A percentile compares a stretch with the other conserved stretches of the same genome.
Evolutionary conservation across 1,140 invertebrate species (phyloP).

Genomic region (Caerostris extrusa): DNA sequence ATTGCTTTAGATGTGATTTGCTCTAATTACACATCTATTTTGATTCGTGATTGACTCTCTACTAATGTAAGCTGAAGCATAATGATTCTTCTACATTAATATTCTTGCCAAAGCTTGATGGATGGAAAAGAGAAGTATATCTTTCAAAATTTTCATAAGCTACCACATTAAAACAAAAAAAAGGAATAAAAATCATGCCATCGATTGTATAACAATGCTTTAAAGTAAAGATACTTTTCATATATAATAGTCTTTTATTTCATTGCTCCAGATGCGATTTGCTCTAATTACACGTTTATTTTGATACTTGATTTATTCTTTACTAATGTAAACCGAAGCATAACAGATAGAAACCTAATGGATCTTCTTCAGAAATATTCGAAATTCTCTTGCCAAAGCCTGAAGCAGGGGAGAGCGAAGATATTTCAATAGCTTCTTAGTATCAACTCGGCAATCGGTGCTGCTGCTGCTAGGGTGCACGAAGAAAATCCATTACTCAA

Average conservation of each 20-base stretch:
- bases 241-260: background rate
- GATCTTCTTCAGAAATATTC: background rate
- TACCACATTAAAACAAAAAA: too few species aligned
- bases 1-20: too few species aligned
- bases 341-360: background rate
- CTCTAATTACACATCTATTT: too few species aligned
- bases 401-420: background rate
- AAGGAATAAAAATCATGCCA: too few species aligned
- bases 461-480: background rate
- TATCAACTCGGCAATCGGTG: background rate
- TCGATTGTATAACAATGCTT: too few species aligned
- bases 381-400: background rate
- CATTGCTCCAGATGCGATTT: background rate
- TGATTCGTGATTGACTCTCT: too few species aligned
- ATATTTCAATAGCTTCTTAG: slow-evolving; percentile 1
- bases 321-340: background rate
- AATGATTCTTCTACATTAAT: background rate
- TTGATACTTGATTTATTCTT: background rate
- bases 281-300: background rate
- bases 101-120: background rate
- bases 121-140: too few species aligned
- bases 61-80: too few species aligned
- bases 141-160: too few species aligned
- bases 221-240: too few species aligned
- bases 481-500: slow-evolving; percentile 54